Conservation (phyloP, 2,797 vertebrate species). For the Rhinichthys osculus region DNA sequence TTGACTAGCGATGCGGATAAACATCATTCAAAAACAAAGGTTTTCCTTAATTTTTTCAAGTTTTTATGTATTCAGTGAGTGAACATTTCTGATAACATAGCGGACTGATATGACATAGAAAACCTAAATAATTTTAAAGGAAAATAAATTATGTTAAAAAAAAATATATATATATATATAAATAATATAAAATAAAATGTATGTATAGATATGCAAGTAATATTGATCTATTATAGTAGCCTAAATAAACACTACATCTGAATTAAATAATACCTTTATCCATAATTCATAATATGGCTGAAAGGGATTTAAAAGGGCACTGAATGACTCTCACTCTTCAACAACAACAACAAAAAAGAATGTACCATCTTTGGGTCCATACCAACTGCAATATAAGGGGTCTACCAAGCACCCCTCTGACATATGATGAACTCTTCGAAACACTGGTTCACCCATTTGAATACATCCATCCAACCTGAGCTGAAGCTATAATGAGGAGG, state of each 20-base stretch:
- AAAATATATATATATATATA: too few species aligned
- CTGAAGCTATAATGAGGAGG: conserved; percentile 51
- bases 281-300: not conserved
- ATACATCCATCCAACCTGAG: conserved; percentile 54
- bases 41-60: not conserved
- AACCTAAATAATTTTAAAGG: not conserved
- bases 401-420: conserved; percentile 18
- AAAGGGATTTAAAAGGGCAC: not conserved
- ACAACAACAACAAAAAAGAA: not conserved
- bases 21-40: not conserved
- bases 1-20: not conserved
- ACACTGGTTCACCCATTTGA: conserved; percentile 26
- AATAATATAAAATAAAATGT: too few species aligned
- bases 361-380: conserved; percentile 9
- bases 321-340: not conserved
- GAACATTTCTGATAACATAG: not conserved
- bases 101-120: not conserved
- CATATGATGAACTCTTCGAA: conserved; percentile 34
- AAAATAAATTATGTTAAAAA: not conserved
- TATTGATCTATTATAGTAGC: too few species aligned
- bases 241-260: not conserved
- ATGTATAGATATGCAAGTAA: too few species aligned
- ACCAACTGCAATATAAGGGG: conserved; percentile 3
- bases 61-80: too few species aligned
- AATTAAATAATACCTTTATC: not conserved